Evolutionary conservation across 2,797 vertebrate species (phyloP), one percentile per base, ranked within the genome.

Genomic region (Phoxinus dragarum): DNA sequence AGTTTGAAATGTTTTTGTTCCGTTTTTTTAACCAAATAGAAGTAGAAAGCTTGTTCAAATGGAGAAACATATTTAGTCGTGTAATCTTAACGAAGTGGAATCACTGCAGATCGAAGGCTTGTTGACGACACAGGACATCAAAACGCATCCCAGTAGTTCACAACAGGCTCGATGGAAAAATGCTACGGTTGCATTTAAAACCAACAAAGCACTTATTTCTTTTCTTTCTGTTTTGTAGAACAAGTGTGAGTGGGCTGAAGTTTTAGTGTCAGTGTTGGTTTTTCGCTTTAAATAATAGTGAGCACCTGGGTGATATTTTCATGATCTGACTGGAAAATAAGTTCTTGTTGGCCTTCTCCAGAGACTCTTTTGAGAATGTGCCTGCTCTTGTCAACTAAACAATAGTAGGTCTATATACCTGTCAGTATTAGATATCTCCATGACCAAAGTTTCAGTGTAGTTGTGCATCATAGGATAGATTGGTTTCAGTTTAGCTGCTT

Each of bases 21-120:
- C 94, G 71, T 89, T 93, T 89, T 93, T 94, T 95, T 95, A 93
- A 95, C 95, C 94, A 95, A 95, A 95, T 95, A 94, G 92, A 94
- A 90, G 91, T 94, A 94, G 93, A 92, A 93, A 92, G 92, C 93
- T 95, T 94, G 93, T 94, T 95, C 89, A 93, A 94, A 93, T 89
- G 89, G 83, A 88, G 92, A 84, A 90, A 93, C 88, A 83, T 92
- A 90, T 94, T 90, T 94, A 94, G 93, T 92, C 90, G 92, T 92
- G 92, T 59, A 87, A 81, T 56, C 85, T 56, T 84, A 86, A 89
- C 82, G 80, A 88, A 88, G 89, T 89, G 86, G 86, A 79, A 74
- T 72, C 86, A 84, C 82, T 87, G 88, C 87, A 82, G 86, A 87
- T 86, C 42, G 82, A 88, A 89, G 85, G 88, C 85, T 84, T 88